Percentiles rank a stretch among this genome's conserved stretches.
These are phyloP conservation scores for Dendrocincla tyrannina DNA, from an alignment of 2,797 vertebrate species.

Conservation along the genomic window DNA sequence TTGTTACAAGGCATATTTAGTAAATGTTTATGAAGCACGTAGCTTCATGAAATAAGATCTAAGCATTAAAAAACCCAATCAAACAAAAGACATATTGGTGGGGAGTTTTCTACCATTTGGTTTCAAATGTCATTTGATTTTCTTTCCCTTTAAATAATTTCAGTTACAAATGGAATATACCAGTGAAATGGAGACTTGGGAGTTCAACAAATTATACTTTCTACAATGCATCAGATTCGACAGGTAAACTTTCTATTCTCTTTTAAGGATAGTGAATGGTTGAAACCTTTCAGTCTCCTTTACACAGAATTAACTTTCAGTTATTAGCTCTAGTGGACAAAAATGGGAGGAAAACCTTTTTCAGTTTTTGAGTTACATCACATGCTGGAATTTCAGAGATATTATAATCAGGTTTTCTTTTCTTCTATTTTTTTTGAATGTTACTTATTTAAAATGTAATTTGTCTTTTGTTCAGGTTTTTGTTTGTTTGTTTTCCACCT, in stretches of 20 bases:
- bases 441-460: not conserved
- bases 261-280: not conserved
- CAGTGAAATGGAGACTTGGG: slow-evolving; percentile 80
- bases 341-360: not conserved
- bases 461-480: not conserved
- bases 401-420: not conserved
- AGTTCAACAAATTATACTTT: not conserved
- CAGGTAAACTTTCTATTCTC: slow-evolving; percentile 77
- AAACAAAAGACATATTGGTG: not conserved
- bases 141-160: slow-evolving; percentile 34
- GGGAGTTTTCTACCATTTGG: not conserved
- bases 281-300: not conserved
- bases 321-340: not conserved
- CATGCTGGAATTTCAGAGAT: not conserved
- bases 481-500: not conserved
- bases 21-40: not conserved
- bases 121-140: slow-evolving; percentile 4
- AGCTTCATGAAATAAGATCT: not conserved
- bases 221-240: slow-evolving; percentile 72
- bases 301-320: not conserved
- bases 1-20: not conserved
- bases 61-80: not conserved
- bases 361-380: not conserved
- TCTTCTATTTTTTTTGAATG: not conserved
- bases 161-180: slow-evolving; percentile 96